Evolutionary conservation across 2,888 invertebrate species (phyloP), one percentile per base, ranked within the genome.

Genomic region (Melangyna quadrimaculata): DNA sequence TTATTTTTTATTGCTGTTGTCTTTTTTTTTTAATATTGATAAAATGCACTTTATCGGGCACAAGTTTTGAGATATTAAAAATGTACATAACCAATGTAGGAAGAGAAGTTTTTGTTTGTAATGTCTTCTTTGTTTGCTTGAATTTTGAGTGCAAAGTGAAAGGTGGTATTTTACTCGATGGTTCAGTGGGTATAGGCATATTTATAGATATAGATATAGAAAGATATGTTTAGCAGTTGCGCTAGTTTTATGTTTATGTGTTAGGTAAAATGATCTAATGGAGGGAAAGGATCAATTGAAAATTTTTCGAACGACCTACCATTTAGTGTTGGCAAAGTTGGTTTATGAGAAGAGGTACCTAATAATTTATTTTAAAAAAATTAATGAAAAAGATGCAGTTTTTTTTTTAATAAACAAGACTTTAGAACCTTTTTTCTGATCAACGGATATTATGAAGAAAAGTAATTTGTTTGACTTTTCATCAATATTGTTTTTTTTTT

Each of bases 131-230:
- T 70, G 70, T 71, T 35, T 51, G 61, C 32, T 59, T 63, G 70
- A 78, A 78, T 79, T 65, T 74, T 74, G 35, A 67, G 37, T 69
- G 74, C 80, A 84, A 84, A 84, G 84, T 84, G 84, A 84, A 84
- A 84, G 84, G 84, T 80, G 75, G 67, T 71, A 59, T 63, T 79
- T 74, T 65, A 77, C 32, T 9, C 22, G 17, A 12, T 37, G 22
- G 7, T 1, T 10, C 5, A 10, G 10, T 29, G 1, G 53, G 1
- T 17, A n/a, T 40, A 7, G 17, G 27, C 22, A 19, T 5, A 22
- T n/a, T 10, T 17, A 32, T 32, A 55, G 8, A 17, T 1, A 1
- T 19, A 45, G 19, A 45, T 45, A 19, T 45, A 37, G 1, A 19
- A 7, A 48, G 22, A n/a, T 6, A 19, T n/a, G 8, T 27, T 53